Conservation (phyloP, 1,140 invertebrate genomes). For the Halesus radiatus region DNA sequence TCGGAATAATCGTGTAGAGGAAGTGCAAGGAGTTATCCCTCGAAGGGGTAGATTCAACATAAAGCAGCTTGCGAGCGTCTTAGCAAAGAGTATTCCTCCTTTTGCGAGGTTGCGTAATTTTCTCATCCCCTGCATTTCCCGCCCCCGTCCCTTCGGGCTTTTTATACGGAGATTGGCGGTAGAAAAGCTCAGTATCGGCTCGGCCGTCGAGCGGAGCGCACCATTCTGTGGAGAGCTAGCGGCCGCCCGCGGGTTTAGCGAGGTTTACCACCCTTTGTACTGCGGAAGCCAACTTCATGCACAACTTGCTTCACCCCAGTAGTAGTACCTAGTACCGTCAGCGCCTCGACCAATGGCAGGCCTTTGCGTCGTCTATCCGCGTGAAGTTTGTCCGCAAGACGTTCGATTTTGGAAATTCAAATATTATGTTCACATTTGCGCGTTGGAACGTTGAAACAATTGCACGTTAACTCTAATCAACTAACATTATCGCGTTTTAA, state of each 20-base stretch:
- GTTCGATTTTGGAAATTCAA: conserved; percentile 40
- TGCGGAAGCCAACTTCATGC: conserved; percentile 35
- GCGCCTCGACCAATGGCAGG: conserved; percentile 17
- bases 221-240: conserved; percentile 22
- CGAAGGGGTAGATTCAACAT: neutral
- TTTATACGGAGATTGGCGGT: conserved; percentile 24
- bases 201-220: conserved; percentile 33
- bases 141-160: neutral
- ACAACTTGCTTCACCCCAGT: conserved; percentile 13
- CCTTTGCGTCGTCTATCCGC: conserved; percentile 6
- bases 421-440: conserved; percentile 15
- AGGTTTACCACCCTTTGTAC: conserved; percentile 33
- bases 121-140: neutral
- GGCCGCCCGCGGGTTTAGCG: conserved; percentile 29
- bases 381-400: conserved; percentile 36
- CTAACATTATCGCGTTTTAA: neutral
- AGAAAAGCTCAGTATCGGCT: conserved; percentile 34
- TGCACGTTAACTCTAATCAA: neutral
- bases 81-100: neutral
- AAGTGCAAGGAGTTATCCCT: neutral
- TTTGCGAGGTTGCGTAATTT: conserved; percentile 18
- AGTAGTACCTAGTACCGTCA: neutral
- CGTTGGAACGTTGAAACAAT: neutral
- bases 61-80: neutral
- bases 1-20: neutral